Percentiles rank a stretch among this genome's conserved stretches.
Conservation (phyloP, 1,140 invertebrate species). For the Drosophila paulistorum region DNA sequence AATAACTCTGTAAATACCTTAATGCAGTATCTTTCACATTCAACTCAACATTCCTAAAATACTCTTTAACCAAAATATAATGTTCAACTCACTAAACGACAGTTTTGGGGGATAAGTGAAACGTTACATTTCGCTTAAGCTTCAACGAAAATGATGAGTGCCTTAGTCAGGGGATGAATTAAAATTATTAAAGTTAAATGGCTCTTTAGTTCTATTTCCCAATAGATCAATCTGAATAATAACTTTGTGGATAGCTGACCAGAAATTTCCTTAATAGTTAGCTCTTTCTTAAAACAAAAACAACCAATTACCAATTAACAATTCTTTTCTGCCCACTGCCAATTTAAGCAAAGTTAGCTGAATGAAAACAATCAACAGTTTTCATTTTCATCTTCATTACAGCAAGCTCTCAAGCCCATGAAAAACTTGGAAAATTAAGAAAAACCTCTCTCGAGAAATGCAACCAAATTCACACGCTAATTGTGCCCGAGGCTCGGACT, state of each 20-base stretch:
- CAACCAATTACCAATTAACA: background rate
- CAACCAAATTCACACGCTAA: conserved; percentile 51
- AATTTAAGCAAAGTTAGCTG: background rate
- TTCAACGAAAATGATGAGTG: background rate
- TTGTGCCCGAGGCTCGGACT: conserved; percentile 31
- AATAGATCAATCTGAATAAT: background rate
- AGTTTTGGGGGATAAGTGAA: background rate
- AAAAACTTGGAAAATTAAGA: conserved; percentile 18
- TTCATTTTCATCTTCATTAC: conserved; percentile 4
- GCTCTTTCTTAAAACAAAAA: no score
- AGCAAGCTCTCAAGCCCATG: conserved; percentile 2
- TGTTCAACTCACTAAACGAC: background rate
- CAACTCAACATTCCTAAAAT: background rate
- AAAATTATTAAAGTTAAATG: conserved; percentile 10
- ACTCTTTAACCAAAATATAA: background rate
- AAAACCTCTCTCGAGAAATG: conserved; percentile 28
- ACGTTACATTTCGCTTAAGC: background rate
- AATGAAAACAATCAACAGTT: conserved; percentile 12
- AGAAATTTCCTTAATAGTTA: background rate
- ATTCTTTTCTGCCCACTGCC: background rate
- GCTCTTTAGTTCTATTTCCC: background rate
- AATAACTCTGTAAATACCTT: no score
- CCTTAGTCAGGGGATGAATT: background rate
- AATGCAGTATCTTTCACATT: background rate
- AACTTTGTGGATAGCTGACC: background rate